Evolutionary conservation across 2,797 vertebrate genomes (phyloP), one percentile per base, ranked within the genome.

Genomic region (Nannoperca australis): DNA sequence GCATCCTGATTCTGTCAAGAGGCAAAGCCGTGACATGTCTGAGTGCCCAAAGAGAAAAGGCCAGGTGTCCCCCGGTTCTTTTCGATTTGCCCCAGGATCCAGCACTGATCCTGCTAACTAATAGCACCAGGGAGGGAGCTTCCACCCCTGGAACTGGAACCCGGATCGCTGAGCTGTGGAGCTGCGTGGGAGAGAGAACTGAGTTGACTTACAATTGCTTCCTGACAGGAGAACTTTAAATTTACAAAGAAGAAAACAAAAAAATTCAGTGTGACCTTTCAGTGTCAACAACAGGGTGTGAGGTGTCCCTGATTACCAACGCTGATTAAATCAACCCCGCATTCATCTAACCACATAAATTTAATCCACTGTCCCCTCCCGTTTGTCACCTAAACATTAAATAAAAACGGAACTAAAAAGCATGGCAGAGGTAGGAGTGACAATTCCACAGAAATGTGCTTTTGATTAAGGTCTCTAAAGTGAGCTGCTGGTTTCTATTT

Each of bases 41-140:
- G 89, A 94, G 83, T 49, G 88, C 77, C 77, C 90, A 86, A 83
- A 92, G 87, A 94, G 91, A 94, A 94, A 93, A 85, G 94, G 61
- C 89, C 90, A 92, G 90, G 89, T 92, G 91, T 90, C 87, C 81
- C 64, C 49, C 4, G 9, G 71, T 66, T 66, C 59, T 64, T 65
- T 53, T 73, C 79, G 63, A 73, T 63, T 61, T 22, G 74, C 70
- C 49, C 65, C 73, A 63, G 36, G 36, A 76, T 61, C 56, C 79
- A 80, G 75, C 58, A 76, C 73, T 84, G 81, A 88, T 93, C 89
- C 89, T 73, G 81, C 84, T 74, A 66, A 82, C 89, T 79, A 88
- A 83, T 47, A 85, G 88, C 85, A 90, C 70, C 83, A 79, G 72
- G 78, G 79, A 79, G 72, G 78, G 79, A 85, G 85, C 86, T 81